Evolutionary conservation across 2,888 invertebrate species (phyloP), one percentile per base, ranked within the genome.

Genomic region (Hemicrepidius hirtus): DNA sequence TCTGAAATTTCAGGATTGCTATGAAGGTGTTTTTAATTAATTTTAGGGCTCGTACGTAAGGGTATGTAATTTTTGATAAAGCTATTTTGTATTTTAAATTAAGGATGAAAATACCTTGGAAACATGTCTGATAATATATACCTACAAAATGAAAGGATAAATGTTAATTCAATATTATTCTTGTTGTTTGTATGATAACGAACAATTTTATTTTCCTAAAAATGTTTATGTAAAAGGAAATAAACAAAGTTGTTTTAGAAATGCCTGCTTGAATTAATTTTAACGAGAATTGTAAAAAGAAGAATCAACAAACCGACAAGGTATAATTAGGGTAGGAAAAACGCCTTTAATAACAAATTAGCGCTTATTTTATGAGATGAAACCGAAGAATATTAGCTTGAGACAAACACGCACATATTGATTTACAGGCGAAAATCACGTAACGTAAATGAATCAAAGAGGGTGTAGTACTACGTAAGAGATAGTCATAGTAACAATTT

Each of bases 401-500:
- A 12, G 28, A 24, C 21, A 53, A 53, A 53, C 53, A 53, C 53
- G 57, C 57, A 57, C 57, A 13, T 32, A 57, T 57, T 37, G 57
- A 57, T 57, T 57, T 37, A 57, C 9, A 57, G 3, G 16, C 37
- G 12, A 40, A 57, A 57, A 57, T 57, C 57, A 37, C 53, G 32
- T n/a, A 20, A 32, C 20, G 28, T 37, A 37, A 57, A 57, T 57
- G 21, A 37, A 57, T 37, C 18, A 37, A 21, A 57, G 18, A 32
- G 57, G 35, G 40, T 37, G 18, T 18, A 35, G 18, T 18, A 35
- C 20, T 37, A 53, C 53, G 53, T 32, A 53, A 24, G 28, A 53
- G 53, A 53, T 53, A 53, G 53, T 53, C 37, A 40, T 57, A 57
- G 57, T 57, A 57, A 37, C 57, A 40, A 57, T 37, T 57, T 57